phyloP scores from a whole-genome alignment of 2,797 vertebrate species.

The Alectoris magna region DNA sequence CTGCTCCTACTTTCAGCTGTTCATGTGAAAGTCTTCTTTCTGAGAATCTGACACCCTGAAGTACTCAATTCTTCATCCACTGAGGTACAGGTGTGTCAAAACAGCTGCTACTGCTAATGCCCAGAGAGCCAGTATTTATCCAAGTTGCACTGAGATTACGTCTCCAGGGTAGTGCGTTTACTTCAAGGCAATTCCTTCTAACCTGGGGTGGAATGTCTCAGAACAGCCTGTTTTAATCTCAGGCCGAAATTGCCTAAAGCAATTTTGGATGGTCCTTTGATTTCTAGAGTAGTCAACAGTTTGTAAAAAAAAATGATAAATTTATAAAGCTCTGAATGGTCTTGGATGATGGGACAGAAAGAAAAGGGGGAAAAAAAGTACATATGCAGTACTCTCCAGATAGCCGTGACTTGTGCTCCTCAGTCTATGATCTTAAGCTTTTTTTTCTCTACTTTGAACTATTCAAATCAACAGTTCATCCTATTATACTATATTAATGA shows the following conservation, averaged over 20 bases:
- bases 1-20: background rate
- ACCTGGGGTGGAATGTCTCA: background rate
- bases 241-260: background rate
- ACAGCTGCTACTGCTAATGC: background rate
- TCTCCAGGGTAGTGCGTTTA: background rate
- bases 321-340: background rate
- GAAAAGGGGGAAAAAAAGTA: background rate
- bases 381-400: background rate
- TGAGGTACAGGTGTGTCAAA: background rate
- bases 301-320: background rate
- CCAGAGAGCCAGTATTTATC: background rate
- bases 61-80: background rate
- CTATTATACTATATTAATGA: background rate
- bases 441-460: background rate
- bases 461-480: background rate
- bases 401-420: background rate
- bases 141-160: rapidly evolving
- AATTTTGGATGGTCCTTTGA: background rate
- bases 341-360: background rate
- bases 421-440: background rate
- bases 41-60: background rate
- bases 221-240: background rate
- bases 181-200: background rate
- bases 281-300: background rate
- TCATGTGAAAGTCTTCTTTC: background rate